phyloP scores from a whole-genome alignment of 2,113 vertebrate species.

The Erythrocercus mccallii region DNA sequence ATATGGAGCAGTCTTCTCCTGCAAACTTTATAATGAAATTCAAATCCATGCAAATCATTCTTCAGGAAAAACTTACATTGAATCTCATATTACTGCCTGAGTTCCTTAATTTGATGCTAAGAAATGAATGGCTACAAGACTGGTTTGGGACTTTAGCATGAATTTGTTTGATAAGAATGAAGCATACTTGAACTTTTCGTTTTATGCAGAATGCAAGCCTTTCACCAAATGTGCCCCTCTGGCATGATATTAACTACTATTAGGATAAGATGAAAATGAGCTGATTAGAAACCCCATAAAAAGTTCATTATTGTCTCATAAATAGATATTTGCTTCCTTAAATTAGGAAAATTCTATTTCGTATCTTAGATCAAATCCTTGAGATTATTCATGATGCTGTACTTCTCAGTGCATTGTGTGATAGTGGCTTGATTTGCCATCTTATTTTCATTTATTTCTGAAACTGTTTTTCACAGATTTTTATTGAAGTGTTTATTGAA shows the following conservation, averaged over 20 bases:
- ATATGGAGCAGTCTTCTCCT: background rate
- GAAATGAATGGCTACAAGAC: background rate
- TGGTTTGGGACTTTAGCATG: background rate
- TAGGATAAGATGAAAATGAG: background rate
- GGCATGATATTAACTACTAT: background rate
- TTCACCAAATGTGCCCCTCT: background rate
- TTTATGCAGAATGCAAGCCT: background rate
- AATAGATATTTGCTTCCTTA: background rate
- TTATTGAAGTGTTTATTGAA: background rate
- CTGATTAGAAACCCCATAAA: background rate
- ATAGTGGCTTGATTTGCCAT: background rate
- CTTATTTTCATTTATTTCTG: background rate
- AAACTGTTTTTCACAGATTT: background rate
- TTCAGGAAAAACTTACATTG: background rate
- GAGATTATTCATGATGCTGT: background rate
- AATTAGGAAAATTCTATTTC: background rate
- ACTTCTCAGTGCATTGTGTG: background rate
- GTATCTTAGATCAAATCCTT: background rate
- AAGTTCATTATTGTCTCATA: constrained; percentile 15
- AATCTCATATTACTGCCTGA: background rate
- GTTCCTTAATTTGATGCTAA: background rate
- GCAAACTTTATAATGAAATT: background rate
- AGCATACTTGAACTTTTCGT: background rate
- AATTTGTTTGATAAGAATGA: background rate
- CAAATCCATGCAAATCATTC: background rate